phyloP scores from a whole-genome alignment of 2,888 invertebrate genomes.

The Coleophora deauratella region DNA sequence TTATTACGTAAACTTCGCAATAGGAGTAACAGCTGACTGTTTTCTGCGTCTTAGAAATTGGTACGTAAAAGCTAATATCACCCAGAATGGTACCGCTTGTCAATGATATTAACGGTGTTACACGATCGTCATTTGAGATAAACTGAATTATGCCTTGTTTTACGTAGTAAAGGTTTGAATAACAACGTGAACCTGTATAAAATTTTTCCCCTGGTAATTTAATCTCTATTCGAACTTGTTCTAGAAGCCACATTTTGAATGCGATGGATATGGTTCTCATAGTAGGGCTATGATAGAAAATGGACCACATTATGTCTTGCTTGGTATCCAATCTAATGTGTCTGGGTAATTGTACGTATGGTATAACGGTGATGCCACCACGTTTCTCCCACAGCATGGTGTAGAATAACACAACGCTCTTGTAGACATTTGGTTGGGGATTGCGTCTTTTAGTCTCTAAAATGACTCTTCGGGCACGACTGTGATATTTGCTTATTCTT shows the following conservation, averaged over 20 bases:
- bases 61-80: conserved; percentile 41
- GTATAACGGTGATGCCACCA: conserved; percentile 39
- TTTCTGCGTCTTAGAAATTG: conserved; percentile 31
- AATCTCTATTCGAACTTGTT: conserved; percentile 33
- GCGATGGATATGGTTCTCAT: conserved; percentile 37
- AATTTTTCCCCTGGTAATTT: conserved; percentile 49
- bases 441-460: conserved; percentile 47
- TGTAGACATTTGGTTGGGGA: conserved; percentile 24
- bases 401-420: conserved; percentile 39
- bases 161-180: conserved; percentile 40
- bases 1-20: conserved; percentile 41
- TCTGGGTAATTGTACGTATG: conserved; percentile 39
- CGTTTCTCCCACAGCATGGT: conserved; percentile 43
- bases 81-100: conserved; percentile 52
- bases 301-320: conserved; percentile 47
- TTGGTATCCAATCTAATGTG: conserved; percentile 40
- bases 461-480: conserved; percentile 31
- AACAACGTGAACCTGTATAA: conserved; percentile 32
- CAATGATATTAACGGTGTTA: conserved; percentile 44
- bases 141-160: conserved; percentile 52
- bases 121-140: conserved; percentile 46
- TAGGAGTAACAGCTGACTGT: conserved; percentile 44
- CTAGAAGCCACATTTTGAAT: conserved; percentile 41
- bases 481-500: conserved; percentile 29
- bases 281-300: conserved; percentile 51